These are phyloP conservation scores for Volucella bombylans DNA, from an alignment of 2,888 invertebrate genomes.

Conservation along the genomic window DNA sequence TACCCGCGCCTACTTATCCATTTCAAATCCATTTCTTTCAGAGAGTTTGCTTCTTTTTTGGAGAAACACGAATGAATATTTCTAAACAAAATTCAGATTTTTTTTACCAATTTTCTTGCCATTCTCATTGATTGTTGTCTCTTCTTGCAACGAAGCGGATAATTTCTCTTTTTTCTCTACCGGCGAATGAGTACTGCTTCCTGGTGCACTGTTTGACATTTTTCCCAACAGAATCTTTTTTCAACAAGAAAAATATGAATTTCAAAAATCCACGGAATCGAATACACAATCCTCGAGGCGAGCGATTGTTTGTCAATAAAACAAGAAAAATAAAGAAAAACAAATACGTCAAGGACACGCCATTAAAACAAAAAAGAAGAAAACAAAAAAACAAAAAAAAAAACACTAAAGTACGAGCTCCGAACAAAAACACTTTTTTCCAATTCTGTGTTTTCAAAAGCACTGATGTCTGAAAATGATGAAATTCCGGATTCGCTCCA, in stretches of 20 bases:
- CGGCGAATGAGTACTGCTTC: slow-evolving; percentile 45
- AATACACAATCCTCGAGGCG: slow-evolving; percentile 34
- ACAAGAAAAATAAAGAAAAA: slow-evolving; percentile 24
- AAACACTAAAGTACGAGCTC: too few relatives aligned
- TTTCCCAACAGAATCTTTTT: slow-evolving; percentile 15
- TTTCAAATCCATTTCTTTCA: neutral
- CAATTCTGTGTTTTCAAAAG: slow-evolving; percentile 31
- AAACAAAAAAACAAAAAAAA: neutral
- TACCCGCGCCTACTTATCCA: neutral
- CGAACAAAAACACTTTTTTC: slow-evolving; percentile 20
- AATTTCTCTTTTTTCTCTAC: slow-evolving; percentile 42
- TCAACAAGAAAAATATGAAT: slow-evolving; percentile 4
- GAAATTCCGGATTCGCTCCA: too few relatives aligned
- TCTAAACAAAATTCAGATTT: neutral
- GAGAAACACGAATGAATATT: neutral
- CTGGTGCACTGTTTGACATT: slow-evolving; percentile 59
- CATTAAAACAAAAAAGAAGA: slow-evolving; percentile 34
- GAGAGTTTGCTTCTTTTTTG: neutral
- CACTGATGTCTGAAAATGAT: slow-evolving; percentile 3
- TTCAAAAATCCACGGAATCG: slow-evolving; percentile 19
- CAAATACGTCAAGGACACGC: slow-evolving; percentile 26
- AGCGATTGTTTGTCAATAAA: slow-evolving; percentile 57
- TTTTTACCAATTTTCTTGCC: slow-evolving; percentile 50
- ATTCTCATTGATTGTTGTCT: neutral
- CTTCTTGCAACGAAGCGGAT: slow-evolving; percentile 13